Percentiles rank a stretch among this genome's conserved stretches.
phyloP scores from a whole-genome alignment of 2,113 vertebrate genomes.

The Ploceus nigricollis region DNA sequence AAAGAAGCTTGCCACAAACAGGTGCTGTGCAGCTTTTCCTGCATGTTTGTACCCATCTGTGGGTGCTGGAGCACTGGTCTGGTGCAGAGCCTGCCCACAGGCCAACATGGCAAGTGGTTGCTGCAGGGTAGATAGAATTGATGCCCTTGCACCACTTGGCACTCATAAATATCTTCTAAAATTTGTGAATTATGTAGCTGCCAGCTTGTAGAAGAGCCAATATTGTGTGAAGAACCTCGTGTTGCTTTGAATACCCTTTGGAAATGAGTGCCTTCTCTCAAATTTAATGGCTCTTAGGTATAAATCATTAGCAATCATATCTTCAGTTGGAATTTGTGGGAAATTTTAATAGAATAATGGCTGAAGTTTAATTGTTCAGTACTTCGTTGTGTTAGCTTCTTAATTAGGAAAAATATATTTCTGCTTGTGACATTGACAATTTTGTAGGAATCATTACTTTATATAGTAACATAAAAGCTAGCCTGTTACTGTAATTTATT shows the following conservation, averaged over 20 bases:
- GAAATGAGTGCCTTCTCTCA: not conserved
- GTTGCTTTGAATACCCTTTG: not conserved
- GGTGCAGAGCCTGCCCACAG: not conserved
- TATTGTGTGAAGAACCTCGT: not conserved
- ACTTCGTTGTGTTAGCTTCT: not conserved
- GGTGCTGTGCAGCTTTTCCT: not conserved
- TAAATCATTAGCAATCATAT: not conserved
- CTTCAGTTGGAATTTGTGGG: not conserved
- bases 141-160: not conserved
- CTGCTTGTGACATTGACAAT: not conserved
- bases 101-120: not conserved
- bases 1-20: not conserved
- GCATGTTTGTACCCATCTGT: accelerated
- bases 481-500: not conserved
- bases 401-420: not conserved
- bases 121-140: not conserved
- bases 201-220: not conserved
- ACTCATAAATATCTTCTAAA: not conserved
- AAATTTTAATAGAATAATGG: not conserved
- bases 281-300: not conserved
- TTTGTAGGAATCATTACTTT: not conserved
- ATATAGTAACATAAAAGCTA: not conserved
- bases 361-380: not conserved
- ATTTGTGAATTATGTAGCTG: not conserved
- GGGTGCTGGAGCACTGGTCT: not conserved